Conservation (phyloP, 2,113 vertebrate genomes). For the Platysternon megacephalum region DNA sequence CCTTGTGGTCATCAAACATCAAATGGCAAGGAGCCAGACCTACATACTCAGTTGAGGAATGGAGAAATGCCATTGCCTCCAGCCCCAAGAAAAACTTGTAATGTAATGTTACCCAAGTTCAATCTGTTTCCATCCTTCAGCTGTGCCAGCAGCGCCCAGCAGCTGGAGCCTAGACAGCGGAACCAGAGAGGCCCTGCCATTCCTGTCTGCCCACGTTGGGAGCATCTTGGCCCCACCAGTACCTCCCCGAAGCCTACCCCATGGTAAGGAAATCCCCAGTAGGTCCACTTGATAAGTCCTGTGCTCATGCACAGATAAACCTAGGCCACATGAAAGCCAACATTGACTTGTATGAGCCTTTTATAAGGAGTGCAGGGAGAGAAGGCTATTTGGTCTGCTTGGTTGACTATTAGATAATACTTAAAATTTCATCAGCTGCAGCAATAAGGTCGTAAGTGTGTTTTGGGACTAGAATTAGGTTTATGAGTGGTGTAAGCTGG, state of each 20-base stretch:
- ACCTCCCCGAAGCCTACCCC: slow-evolving; percentile 89
- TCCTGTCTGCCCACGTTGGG: slow-evolving; percentile 88
- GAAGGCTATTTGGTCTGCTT: slow-evolving; percentile 39
- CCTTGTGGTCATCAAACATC: not conserved
- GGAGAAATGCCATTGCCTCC: slow-evolving; percentile 26
- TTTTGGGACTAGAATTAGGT: slow-evolving; percentile 7
- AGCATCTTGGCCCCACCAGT: slow-evolving; percentile 87
- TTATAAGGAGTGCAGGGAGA: not conserved
- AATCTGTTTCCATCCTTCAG: slow-evolving; percentile 83
- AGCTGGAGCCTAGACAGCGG: slow-evolving; percentile 95
- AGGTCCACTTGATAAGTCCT: slow-evolving; percentile 48
- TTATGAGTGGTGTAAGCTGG: slow-evolving; percentile 12
- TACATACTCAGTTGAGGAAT: not conserved
- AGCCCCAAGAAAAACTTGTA: not conserved
- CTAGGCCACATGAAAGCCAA: not conserved
- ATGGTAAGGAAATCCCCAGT: slow-evolving; percentile 83
- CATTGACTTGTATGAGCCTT: not conserved
- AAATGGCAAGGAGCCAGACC: not conserved
- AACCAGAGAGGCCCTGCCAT: slow-evolving; percentile 89
- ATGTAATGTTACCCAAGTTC: slow-evolving; percentile 60
- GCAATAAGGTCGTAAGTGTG: not conserved
- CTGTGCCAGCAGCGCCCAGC: slow-evolving; percentile 87
- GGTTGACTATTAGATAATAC: not conserved
- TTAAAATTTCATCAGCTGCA: not conserved
- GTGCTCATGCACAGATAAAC: slow-evolving; percentile 1